These are phyloP conservation scores for Thalassaphorura encarpata DNA, from an alignment of 1,140 invertebrate genomes.

Conservation along the genomic window DNA sequence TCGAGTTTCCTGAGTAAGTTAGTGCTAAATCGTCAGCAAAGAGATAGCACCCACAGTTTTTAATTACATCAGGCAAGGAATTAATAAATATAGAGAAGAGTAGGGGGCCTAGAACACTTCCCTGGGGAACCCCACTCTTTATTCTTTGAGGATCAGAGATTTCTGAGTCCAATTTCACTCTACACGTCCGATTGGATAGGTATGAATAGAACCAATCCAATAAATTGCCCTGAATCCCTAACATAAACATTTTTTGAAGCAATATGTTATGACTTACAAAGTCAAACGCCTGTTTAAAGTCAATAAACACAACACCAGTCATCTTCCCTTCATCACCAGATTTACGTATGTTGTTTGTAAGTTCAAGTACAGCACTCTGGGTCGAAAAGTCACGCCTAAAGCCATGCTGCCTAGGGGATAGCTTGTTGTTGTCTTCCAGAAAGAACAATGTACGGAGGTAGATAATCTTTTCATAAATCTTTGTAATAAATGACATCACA, in stretches of 20 bases:
- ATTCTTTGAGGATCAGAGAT: neutral
- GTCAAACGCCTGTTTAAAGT: constrained; percentile 12
- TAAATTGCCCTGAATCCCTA: neutral
- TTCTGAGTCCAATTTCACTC: neutral
- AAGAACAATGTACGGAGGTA: neutral
- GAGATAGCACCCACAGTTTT: constrained; percentile 10
- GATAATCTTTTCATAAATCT: constrained; percentile 8
- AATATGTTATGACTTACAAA: neutral
- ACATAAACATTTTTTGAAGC: constrained; percentile 2
- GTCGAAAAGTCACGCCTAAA: neutral
- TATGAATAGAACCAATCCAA: neutral
- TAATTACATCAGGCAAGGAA: constrained; percentile 24
- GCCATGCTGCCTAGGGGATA: constrained; percentile 4
- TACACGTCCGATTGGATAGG: neutral
- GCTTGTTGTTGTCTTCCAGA: neutral
- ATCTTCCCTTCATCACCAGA: constrained; percentile 4
- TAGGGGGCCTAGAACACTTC: constrained; percentile 32
- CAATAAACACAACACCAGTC: constrained; percentile 2
- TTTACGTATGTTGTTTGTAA: neutral
- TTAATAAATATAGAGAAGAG: constrained; percentile 32
- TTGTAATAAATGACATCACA: neutral
- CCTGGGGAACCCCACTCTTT: constrained; percentile 33
- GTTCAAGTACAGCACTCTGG: neutral
- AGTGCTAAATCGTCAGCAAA: constrained; percentile 35
- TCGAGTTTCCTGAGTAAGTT: neutral